Conservation (phyloP, 2,888 invertebrate genomes). For the Petrolisthes manimaculis region DNA sequence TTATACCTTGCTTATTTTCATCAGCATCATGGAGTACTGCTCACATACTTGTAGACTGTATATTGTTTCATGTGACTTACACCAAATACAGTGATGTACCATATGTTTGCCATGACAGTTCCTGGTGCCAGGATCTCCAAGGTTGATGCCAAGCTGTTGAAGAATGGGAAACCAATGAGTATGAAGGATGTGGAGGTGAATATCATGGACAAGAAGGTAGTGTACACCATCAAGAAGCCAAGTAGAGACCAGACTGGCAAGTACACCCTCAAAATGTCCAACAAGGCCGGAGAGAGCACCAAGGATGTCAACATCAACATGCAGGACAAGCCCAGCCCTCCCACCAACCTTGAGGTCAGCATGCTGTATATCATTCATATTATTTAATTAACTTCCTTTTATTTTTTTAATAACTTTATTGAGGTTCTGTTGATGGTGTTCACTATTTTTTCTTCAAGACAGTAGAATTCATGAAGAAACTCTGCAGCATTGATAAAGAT, state of each 20-base stretch:
- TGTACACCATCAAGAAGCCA: slow-evolving; percentile 92
- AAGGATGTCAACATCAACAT: slow-evolving; percentile 86
- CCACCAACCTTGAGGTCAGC: slow-evolving; percentile 58
- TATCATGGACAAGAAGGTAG: slow-evolving; percentile 90
- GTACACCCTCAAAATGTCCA: slow-evolving; percentile 92
- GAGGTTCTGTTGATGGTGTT: too few relatives aligned
- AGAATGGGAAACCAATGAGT: slow-evolving; percentile 90
- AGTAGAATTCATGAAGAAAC: too few relatives aligned
- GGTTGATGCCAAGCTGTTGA: slow-evolving; percentile 89
- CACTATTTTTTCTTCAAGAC: too few relatives aligned
- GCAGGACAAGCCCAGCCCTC: slow-evolving; percentile 72
- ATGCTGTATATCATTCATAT: too few relatives aligned
- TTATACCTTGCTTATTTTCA: too few relatives aligned
- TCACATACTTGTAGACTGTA: background rate
- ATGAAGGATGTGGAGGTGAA: slow-evolving; percentile 90
- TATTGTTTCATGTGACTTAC: background rate
- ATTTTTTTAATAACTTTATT: too few relatives aligned
- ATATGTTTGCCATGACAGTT: slow-evolving; percentile 74
- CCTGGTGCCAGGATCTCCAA: slow-evolving; percentile 88
- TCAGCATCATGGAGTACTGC: too few relatives aligned
- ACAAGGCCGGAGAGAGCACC: slow-evolving; percentile 91
- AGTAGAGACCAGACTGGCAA: slow-evolving; percentile 86
- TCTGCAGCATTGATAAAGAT: too few relatives aligned
- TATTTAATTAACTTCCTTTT: too few relatives aligned
- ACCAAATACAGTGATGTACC: background rate